Percentiles rank a stretch among this genome's conserved stretches.
phyloP scores from a whole-genome alignment of 2,113 vertebrate genomes.

The Sorex fumeus region DNA sequence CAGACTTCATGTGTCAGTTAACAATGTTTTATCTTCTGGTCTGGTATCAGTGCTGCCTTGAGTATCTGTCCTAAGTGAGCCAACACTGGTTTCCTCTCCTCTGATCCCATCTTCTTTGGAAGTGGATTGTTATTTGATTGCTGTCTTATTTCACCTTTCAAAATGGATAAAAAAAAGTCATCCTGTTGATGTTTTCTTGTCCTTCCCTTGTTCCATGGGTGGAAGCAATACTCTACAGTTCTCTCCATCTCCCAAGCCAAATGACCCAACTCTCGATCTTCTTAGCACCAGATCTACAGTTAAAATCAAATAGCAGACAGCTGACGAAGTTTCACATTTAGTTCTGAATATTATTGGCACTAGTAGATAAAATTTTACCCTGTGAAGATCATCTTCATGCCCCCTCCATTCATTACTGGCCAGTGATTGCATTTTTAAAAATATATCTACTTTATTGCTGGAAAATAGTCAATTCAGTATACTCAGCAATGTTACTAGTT shows the following conservation, averaged over 20 bases:
- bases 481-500: not conserved
- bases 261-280: not conserved
- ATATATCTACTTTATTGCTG: not conserved
- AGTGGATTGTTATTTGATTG: not conserved
- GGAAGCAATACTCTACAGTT: not conserved
- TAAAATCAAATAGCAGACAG: not conserved
- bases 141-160: not conserved
- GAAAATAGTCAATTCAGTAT: not conserved
- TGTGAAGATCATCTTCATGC: not conserved
- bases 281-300: not conserved
- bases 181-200: not conserved
- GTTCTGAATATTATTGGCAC: not conserved
- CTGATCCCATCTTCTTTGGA: not conserved
- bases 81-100: not conserved
- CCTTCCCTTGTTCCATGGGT: not conserved
- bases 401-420: not conserved
- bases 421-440: conserved; percentile 31
- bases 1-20: not conserved
- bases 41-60: not conserved
- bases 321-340: not conserved
- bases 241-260: not conserved
- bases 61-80: not conserved
- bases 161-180: not conserved
- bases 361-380: not conserved
- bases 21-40: not conserved